A percentile compares a stretch with the other conserved stretches of the same genome.
These are phyloP conservation scores for Drosophila serrata DNA, from an alignment of 1,140 invertebrate genomes.

Conservation along the genomic window DNA sequence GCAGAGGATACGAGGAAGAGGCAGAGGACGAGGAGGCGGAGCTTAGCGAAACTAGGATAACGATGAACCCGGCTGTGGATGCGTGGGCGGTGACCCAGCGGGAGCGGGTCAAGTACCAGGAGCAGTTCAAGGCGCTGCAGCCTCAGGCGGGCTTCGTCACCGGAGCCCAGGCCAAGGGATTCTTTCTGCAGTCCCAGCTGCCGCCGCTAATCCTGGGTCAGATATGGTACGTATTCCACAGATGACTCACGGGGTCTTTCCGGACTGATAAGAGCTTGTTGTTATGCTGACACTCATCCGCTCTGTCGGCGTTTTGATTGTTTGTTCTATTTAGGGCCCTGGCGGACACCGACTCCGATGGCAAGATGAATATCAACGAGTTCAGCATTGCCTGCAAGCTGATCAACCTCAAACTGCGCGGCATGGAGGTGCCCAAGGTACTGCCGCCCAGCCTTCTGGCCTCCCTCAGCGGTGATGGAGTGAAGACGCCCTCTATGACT, in stretches of 20 bases:
- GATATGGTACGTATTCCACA: conserved; percentile 93
- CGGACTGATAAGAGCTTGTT: conserved; percentile 34
- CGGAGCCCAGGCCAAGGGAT: conserved; percentile 97
- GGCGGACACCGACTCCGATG: conserved; percentile 98
- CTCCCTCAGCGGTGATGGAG: conserved; percentile 87
- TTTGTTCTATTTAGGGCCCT: conserved; percentile 89
- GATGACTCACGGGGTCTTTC: conserved; percentile 85
- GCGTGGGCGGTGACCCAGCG: conserved; percentile 95
- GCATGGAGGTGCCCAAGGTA: conserved; percentile 94
- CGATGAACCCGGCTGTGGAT: conserved; percentile 88
- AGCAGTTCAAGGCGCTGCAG: conserved; percentile 95
- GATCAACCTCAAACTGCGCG: conserved; percentile 96
- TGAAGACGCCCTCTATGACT: conserved; percentile 74
- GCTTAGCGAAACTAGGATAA: conserved; percentile 35
- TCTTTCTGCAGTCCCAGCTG: conserved; percentile 96
- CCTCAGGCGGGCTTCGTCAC: conserved; percentile 95
- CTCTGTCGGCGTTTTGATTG: neutral
- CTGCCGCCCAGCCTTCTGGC: conserved; percentile 92
- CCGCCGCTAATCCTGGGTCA: conserved; percentile 95
- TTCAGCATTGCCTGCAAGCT: conserved; percentile 99
- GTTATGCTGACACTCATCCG: conserved; percentile 14
- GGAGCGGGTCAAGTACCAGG: conserved; percentile 95
- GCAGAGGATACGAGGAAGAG: conserved; percentile 20
- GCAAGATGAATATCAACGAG: conserved; percentile 98
- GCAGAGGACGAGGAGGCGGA: conserved; percentile 18